Conservation (phyloP, 2,797 vertebrate genomes). For the Alfaro cultratus region DNA sequence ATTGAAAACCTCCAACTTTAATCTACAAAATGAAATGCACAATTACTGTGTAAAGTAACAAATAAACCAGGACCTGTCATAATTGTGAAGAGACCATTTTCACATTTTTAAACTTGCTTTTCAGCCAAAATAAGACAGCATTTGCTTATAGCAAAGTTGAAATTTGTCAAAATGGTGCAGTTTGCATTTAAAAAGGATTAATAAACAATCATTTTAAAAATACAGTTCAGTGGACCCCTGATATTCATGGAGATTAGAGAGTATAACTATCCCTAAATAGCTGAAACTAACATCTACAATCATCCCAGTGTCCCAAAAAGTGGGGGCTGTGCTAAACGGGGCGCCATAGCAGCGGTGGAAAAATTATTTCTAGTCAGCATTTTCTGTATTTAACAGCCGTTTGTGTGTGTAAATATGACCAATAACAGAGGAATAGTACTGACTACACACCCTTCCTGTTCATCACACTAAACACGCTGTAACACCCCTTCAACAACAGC, state of each 20-base stretch:
- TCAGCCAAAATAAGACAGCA: neutral
- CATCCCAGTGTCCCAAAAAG: too few species aligned
- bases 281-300: neutral
- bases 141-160: neutral
- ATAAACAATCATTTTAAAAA: neutral
- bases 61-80: constrained; percentile 19
- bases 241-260: too few species aligned
- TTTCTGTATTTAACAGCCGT: too few species aligned
- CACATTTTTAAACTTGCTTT: neutral
- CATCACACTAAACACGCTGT: neutral
- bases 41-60: constrained; percentile 22
- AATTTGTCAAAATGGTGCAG: neutral
- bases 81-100: neutral
- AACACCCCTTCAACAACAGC: neutral
- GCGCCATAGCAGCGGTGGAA: too few species aligned
- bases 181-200: neutral
- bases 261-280: too few species aligned
- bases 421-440: too few species aligned
- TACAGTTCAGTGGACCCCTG: neutral
- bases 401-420: too few species aligned
- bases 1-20: neutral
- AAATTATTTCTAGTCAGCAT: too few species aligned
- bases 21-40: neutral
- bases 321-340: too few species aligned
- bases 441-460: neutral